phyloP scores from a whole-genome alignment of 2,113 vertebrate species.

The Lagopus muta region DNA sequence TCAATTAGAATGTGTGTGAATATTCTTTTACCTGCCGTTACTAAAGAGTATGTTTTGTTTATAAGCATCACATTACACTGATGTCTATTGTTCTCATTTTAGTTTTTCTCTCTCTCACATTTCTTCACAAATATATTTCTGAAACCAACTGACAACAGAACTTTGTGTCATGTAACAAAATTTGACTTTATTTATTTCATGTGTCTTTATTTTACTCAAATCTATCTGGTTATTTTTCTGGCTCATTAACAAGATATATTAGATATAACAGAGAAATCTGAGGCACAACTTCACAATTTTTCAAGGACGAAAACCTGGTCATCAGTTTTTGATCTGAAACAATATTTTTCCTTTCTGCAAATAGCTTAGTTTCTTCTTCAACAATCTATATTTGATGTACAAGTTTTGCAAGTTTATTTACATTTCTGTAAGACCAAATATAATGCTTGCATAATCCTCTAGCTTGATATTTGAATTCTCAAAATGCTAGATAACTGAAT shows the following conservation, averaged over 20 bases:
- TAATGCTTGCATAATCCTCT: neutral
- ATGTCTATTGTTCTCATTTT: neutral
- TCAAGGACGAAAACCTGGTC: neutral
- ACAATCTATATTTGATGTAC: neutral
- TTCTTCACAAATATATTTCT: neutral
- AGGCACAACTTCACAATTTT: neutral
- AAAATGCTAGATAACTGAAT: neutral
- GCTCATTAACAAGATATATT: neutral
- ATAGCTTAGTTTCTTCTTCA: neutral
- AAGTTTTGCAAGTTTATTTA: neutral
- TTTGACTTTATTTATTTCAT: neutral
- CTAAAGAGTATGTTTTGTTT: neutral
- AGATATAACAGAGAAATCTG: neutral
- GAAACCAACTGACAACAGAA: neutral
- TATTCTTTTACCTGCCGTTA: neutral
- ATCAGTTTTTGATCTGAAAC: neutral
- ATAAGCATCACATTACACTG: neutral
- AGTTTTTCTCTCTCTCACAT: neutral
- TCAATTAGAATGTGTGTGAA: neutral
- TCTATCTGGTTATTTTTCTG: neutral
- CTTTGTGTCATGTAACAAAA: neutral
- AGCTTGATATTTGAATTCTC: neutral
- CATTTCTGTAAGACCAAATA: neutral
- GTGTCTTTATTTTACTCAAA: neutral
- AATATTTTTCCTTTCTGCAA: neutral